Conservation (phyloP, 2,888 invertebrate genomes). For the Sinohyriopsis cumingii region DNA sequence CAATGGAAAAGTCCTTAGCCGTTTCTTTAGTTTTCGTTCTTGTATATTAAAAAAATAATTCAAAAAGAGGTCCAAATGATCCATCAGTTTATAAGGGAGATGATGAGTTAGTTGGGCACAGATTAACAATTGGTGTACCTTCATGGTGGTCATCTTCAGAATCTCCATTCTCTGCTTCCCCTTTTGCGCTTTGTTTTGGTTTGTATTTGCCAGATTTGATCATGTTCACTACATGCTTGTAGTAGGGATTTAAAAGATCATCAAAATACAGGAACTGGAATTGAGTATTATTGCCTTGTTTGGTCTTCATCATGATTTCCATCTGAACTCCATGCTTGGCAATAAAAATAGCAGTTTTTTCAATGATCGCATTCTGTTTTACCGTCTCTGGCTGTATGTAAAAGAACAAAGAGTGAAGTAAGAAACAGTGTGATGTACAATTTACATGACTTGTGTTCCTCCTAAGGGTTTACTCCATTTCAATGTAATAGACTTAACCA, state of each 20-base stretch:
- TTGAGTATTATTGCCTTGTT: constrained; percentile 93
- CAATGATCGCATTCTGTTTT: constrained; percentile 93
- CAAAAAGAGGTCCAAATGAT: neutral
- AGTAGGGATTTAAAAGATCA: constrained; percentile 88
- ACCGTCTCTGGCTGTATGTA: constrained; percentile 84
- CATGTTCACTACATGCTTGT: constrained; percentile 78
- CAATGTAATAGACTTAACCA: too few species aligned
- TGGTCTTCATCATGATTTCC: constrained; percentile 98
- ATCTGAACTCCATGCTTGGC: constrained; percentile 92
- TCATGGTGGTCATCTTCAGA: neutral
- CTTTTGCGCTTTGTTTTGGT: constrained; percentile 32
- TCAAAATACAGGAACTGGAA: constrained; percentile 94
- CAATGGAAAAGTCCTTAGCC: too few species aligned
- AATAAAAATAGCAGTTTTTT: constrained; percentile 82
- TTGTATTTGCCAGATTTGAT: constrained; percentile 68
- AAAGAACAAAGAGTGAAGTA: neutral
- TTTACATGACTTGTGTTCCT: too few species aligned
- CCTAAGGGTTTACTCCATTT: too few species aligned
- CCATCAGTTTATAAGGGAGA: neutral
- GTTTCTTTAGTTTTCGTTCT: neutral
- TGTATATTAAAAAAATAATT: neutral
- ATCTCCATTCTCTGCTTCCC: constrained; percentile 9
- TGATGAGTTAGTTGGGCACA: neutral
- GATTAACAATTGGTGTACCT: neutral
- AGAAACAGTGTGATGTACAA: too few species aligned